Evolutionary conservation across 30 jellyfish, hydroid and myxozoan genomes (phyloP).

Genomic region (Pseudorhiza aurosa): DNA sequence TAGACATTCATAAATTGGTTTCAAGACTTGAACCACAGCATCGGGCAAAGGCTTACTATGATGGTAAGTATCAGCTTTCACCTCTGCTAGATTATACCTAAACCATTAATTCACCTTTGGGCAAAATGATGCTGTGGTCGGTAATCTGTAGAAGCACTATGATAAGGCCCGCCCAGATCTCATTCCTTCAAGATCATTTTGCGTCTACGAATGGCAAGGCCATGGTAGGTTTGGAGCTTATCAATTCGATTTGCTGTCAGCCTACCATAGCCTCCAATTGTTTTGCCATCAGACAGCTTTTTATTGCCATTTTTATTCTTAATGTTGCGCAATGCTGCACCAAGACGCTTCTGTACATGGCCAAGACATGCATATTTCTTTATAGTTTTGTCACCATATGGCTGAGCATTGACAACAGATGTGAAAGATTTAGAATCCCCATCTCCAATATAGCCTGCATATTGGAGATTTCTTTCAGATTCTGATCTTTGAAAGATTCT

Average conservation of each 20-base stretch:
- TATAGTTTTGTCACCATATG: slow-evolving; percentile 7
- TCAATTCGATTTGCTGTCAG: slow-evolving; percentile 13
- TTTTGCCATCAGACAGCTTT: slow-evolving; percentile 32
- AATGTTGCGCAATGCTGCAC: background rate
- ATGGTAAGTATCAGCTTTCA: background rate
- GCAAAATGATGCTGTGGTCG: slow-evolving; percentile 25
- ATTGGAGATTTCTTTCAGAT: background rate
- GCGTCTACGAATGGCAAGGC: slow-evolving; percentile 33
- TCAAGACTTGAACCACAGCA: background rate
- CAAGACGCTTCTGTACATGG: slow-evolving; percentile 39
- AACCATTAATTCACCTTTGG: slow-evolving; percentile 68
- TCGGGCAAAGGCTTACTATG: slow-evolving; percentile 14
- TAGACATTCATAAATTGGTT: slow-evolving; percentile 31
- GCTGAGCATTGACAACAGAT: slow-evolving; percentile 10
- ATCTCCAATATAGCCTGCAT: slow-evolving; percentile 46
- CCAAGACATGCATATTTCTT: slow-evolving; percentile 47
- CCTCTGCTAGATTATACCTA: slow-evolving; percentile 15
- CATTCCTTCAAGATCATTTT: slow-evolving; percentile 38
- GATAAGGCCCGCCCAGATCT: no score
- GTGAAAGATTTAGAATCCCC: slow-evolving; percentile 22
- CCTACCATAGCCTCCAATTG: slow-evolving; percentile 48
- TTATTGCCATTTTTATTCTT: background rate
- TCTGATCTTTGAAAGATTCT: slow-evolving; percentile 7
- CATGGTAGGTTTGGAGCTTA: slow-evolving; percentile 41
- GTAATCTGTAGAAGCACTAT: slow-evolving; percentile 4